Base-by-base conservation (phyloP, 2,797 vertebrate genomes). In the Somateria mollissima region DNA sequence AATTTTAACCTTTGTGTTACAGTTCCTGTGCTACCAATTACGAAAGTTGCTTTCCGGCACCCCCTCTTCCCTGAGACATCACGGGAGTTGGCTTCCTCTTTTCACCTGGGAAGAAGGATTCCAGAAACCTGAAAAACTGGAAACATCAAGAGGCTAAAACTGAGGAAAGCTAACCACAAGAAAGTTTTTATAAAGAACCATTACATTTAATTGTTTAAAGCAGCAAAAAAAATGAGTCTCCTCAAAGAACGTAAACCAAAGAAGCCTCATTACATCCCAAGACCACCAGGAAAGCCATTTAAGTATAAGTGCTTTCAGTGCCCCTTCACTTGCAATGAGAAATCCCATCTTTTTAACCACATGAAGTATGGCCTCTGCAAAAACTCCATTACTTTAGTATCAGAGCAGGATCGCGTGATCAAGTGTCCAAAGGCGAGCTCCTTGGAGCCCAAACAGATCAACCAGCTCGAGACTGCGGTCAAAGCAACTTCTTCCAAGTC, bases 281-380 rank as follows among this genome's bases (percentile, higher is more conserved):
- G 99, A 72, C 99, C 99, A 12, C 99, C 99, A 1, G 99, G 99
- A 77, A 99, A 99, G 90, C 99, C 99, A 6, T 99, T 99, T 97
- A 99, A 99, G 96, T 99, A 99, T 96, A 99, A 99, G 97, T 99
- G 99, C 87, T 99, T 99, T 98, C 99, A 99, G 88, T 99, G 99
- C 75, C 99, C 99, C 36, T 99, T 99, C 88, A 99, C 99, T 36
- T 99, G 99, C 98, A 99, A 99, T 3, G 99, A 99, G 95, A 99
- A 99, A 97, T 99, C 99, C 18, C 99, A 99, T 69, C 99, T 99
- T 79, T 99, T 99, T 82, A 99, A 99, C 96, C 99, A 99, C 89
- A 99, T 99, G 99, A 99, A 99, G 97, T 99, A 99, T 0, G 99
- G 99, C 64, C 98, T 99, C 92, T 99, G 99, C 92, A 99, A 99